Evolutionary conservation across 2,888 invertebrate genomes (phyloP).

Genomic region (Hydropsyche betteni): DNA sequence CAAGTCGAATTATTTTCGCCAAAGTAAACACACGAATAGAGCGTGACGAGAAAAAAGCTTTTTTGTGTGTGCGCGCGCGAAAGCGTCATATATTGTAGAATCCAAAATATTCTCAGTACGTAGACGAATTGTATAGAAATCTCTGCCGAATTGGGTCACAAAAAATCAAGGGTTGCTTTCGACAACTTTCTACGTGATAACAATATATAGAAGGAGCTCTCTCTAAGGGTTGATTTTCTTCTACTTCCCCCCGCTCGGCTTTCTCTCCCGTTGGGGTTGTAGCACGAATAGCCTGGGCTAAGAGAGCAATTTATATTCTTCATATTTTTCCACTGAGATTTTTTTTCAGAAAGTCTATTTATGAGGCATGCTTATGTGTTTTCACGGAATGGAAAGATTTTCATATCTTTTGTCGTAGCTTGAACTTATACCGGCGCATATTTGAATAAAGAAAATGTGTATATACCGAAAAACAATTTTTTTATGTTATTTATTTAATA

Average conservation of each 20-base stretch:
- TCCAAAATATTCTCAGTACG: conserved; percentile 24
- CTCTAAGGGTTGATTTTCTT: conserved; percentile 43
- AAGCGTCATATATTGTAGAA: conserved; percentile 13
- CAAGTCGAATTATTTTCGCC: not conserved
- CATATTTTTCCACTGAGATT: conserved; percentile 51
- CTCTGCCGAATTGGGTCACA: conserved; percentile 50
- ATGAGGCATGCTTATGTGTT: conserved; percentile 32
- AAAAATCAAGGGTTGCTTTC: conserved; percentile 50
- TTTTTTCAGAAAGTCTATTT: conserved; percentile 46
- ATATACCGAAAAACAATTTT: not conserved
- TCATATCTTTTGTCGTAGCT: conserved; percentile 23
- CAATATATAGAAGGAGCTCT: conserved; percentile 48
- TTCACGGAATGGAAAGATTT: conserved; percentile 31
- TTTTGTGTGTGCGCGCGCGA: conserved; percentile 1
- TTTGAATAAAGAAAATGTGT: conserved; percentile 1
- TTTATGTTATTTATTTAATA: conserved; percentile 8
- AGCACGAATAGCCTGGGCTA: conserved; percentile 48
- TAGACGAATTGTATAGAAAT: conserved; percentile 40
- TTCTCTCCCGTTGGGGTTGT: conserved; percentile 38
- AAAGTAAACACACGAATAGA: not conserved
- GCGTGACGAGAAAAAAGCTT: not conserved
- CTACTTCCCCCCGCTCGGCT: conserved; percentile 40
- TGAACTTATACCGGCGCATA: not conserved
- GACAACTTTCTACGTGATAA: conserved; percentile 51
- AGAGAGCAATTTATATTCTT: conserved; percentile 52